phyloP scores from a whole-genome alignment of 2,113 vertebrate genomes.

The Epinephelus moara region DNA sequence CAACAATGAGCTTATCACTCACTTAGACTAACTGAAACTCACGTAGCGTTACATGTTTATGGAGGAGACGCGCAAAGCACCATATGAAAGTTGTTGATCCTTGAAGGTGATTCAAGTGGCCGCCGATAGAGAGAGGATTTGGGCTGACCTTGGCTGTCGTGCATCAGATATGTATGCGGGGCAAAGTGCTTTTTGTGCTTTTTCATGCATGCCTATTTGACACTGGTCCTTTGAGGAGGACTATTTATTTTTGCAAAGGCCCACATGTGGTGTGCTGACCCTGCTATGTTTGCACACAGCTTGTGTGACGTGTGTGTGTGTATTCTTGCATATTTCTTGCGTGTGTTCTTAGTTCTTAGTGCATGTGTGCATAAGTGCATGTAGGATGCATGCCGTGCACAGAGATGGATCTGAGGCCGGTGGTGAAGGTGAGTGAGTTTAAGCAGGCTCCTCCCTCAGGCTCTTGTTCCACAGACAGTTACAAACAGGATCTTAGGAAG shows the following conservation, averaged over 20 bases:
- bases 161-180: slow-evolving; percentile 66
- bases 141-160: slow-evolving; percentile 64
- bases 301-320: slow-evolving; percentile 28
- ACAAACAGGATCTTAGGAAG: slow-evolving; percentile 82
- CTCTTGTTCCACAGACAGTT: slow-evolving; percentile 81
- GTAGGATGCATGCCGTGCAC: slow-evolving; percentile 62
- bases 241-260: slow-evolving; percentile 71
- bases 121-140: slow-evolving; percentile 51
- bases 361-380: slow-evolving; percentile 60
- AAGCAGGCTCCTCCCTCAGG: slow-evolving; percentile 75
- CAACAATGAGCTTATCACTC: slow-evolving; percentile 34
- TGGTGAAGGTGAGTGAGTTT: slow-evolving; percentile 84
- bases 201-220: slow-evolving; percentile 72
- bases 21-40: slow-evolving; percentile 42
- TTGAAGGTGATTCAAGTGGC: slow-evolving; percentile 75
- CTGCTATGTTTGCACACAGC: slow-evolving; percentile 59
- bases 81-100: slow-evolving; percentile 67
- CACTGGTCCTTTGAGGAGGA: slow-evolving; percentile 69
- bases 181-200: slow-evolving; percentile 72
- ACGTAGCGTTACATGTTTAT: slow-evolving; percentile 54
- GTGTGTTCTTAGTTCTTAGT: slow-evolving; percentile 36
- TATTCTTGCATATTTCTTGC: slow-evolving; percentile 4
- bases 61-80: slow-evolving; percentile 44
- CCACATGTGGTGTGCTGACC: slow-evolving; percentile 69
- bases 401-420: slow-evolving; percentile 71